phyloP scores from a whole-genome alignment of 2,888 invertebrate species.

The Protonemura montana region DNA sequence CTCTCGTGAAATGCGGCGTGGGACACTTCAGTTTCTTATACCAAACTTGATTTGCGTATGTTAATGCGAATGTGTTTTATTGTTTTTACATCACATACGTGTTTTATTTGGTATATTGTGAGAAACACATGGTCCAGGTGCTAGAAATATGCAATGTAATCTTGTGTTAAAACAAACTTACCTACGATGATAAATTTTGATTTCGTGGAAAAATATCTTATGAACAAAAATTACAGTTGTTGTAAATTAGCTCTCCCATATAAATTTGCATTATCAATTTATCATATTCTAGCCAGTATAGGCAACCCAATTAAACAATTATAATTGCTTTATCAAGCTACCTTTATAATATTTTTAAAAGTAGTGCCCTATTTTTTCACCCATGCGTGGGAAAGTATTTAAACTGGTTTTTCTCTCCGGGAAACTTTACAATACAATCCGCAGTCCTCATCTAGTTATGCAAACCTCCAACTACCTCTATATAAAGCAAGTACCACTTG shows the following conservation, averaged over 20 bases:
- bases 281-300: too few species aligned
- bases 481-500: conserved; percentile 1
- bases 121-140: too few species aligned
- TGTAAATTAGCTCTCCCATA: too few species aligned
- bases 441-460: background rate
- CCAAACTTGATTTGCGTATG: background rate
- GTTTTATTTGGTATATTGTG: too few species aligned
- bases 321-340: background rate
- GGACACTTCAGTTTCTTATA: conserved; percentile 4
- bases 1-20: conserved; percentile 33
- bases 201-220: too few species aligned
- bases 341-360: background rate
- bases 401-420: conserved; percentile 16
- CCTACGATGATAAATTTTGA: too few species aligned
- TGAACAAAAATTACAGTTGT: too few species aligned
- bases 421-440: conserved; percentile 7
- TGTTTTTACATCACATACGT: background rate
- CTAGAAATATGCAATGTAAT: too few species aligned
- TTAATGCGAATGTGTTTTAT: background rate
- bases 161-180: too few species aligned
- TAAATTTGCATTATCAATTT: too few species aligned
- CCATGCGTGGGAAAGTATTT: conserved; percentile 19
- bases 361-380: background rate
- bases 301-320: too few species aligned
- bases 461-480: background rate